These are phyloP conservation scores for Galagoides demidoff DNA, from an alignment of 2,797 vertebrate species.

Conservation along the genomic window DNA sequence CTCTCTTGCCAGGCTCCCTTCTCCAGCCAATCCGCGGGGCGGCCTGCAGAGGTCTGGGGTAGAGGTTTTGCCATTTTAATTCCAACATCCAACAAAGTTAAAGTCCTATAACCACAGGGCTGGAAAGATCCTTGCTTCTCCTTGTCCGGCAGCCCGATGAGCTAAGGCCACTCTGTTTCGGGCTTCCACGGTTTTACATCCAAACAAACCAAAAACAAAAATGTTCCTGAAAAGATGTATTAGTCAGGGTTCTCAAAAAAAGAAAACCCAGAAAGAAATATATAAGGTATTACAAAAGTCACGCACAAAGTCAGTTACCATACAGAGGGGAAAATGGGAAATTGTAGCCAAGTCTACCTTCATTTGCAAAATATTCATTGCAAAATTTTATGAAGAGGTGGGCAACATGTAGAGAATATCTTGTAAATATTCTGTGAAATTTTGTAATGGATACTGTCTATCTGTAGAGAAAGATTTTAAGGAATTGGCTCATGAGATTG, in stretches of 20 bases:
- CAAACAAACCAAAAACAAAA: background rate
- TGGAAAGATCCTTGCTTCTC: background rate
- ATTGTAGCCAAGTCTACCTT: too few relatives aligned
- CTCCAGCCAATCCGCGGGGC: background rate
- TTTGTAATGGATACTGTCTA: background rate
- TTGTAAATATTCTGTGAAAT: too few relatives aligned
- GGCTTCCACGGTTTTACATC: background rate
- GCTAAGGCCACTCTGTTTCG: background rate
- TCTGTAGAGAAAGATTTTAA: background rate
- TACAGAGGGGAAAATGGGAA: too few relatives aligned
- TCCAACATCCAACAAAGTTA: conserved; percentile 41
- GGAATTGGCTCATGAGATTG: background rate
- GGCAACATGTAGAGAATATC: too few relatives aligned
- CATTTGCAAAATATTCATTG: too few relatives aligned
- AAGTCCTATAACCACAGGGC: conserved; percentile 25
- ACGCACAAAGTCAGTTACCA: too few relatives aligned
- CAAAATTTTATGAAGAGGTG: too few relatives aligned
- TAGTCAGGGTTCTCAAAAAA: background rate
- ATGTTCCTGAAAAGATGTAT: background rate
- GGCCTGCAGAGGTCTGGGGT: background rate
- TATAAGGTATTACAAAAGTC: too few relatives aligned
- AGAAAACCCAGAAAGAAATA: too few relatives aligned
- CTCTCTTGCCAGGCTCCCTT: conserved; percentile 39
- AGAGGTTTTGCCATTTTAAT: conserved; percentile 64
- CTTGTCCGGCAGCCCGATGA: background rate